Evolutionary conservation across 2,888 invertebrate species (phyloP).

Genomic region (Rhyacophila evoluta): DNA sequence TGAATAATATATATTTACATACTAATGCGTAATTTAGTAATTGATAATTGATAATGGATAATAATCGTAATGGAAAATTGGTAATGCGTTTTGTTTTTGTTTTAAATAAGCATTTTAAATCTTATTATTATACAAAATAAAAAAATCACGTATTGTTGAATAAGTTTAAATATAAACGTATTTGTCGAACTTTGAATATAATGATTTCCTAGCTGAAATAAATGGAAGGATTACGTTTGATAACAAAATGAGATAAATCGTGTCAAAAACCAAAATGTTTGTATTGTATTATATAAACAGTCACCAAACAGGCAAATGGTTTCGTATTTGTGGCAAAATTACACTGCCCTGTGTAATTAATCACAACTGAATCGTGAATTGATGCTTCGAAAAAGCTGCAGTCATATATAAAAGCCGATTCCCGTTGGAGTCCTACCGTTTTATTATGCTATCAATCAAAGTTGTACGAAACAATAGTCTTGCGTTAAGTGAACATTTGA

Average conservation of each 20-base stretch:
- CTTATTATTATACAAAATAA: too few species aligned
- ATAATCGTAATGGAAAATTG: too few species aligned
- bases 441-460: slow-evolving; percentile 55
- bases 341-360: not conserved
- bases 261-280: not conserved
- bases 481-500: slow-evolving; percentile 39
- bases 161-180: too few species aligned
- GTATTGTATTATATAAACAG: not conserved
- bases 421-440: slow-evolving; percentile 51
- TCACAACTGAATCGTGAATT: slow-evolving; percentile 18
- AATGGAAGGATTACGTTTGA: not conserved
- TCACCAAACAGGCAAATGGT: slow-evolving; percentile 5
- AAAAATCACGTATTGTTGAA: too few species aligned
- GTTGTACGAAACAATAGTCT: slow-evolving; percentile 49
- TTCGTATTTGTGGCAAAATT: slow-evolving; percentile 4
- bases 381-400: slow-evolving; percentile 23
- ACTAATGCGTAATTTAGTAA: too few species aligned
- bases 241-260: not conserved
- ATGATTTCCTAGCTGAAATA: not conserved
- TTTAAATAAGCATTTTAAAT: too few species aligned
- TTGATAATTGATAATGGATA: too few species aligned
- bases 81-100: too few species aligned
- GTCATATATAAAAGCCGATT: slow-evolving; percentile 31
- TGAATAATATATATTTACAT: too few species aligned
- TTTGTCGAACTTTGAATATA: too few species aligned